phyloP scores from a whole-genome alignment of 2,113 vertebrate species.

The Gopherus flavomarginatus region DNA sequence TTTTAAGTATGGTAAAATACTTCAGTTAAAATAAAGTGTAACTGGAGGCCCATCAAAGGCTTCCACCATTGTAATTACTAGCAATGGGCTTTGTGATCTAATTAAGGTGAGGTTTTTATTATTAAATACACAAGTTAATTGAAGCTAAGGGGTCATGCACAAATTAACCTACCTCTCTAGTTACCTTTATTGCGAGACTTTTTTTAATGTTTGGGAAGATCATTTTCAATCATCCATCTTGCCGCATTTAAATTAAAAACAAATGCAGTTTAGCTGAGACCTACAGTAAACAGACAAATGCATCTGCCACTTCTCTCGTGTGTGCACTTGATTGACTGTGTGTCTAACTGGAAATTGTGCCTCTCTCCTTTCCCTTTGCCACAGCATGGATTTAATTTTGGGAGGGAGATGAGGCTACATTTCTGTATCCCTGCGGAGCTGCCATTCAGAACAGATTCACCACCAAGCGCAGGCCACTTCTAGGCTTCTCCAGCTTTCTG shows the following conservation, averaged over 20 bases:
- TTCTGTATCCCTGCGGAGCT: background rate
- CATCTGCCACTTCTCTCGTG: background rate
- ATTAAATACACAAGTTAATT: background rate
- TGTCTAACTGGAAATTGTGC: background rate
- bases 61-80: background rate
- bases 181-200: background rate
- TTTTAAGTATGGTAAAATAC: background rate
- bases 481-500: fast-evolving
- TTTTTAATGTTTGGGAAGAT: fast-evolving
- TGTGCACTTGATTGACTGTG: background rate
- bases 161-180: background rate
- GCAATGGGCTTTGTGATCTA: fast-evolving
- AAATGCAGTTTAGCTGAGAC: fast-evolving
- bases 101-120: background rate
- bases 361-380: background rate
- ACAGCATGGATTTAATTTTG: background rate
- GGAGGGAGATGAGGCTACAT: background rate
- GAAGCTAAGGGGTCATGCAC: background rate
- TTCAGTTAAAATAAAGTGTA: background rate
- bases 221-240: fast-evolving
- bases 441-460: background rate
- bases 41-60: background rate
- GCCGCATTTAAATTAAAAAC: background rate
- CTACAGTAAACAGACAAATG: background rate
- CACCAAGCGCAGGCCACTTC: background rate